phyloP scores from a whole-genome alignment of 2,797 vertebrate genomes.

The Bryconaethiops microstoma region DNA sequence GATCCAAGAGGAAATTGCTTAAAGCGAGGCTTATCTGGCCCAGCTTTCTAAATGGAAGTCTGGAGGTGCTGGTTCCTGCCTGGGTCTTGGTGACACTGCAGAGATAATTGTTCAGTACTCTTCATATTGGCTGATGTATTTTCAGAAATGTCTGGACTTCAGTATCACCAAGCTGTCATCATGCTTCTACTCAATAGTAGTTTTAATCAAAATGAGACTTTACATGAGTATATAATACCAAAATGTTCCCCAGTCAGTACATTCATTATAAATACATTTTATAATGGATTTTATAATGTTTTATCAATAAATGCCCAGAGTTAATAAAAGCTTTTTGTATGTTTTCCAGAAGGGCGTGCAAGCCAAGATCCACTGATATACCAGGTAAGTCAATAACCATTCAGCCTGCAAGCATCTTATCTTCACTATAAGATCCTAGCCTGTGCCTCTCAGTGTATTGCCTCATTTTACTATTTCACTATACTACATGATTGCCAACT shows the following conservation, averaged over 20 bases:
- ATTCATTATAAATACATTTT: slow-evolving; percentile 46
- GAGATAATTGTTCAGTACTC: background rate
- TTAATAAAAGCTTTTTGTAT: slow-evolving; percentile 55
- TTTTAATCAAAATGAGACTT: background rate
- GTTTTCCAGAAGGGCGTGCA: slow-evolving; percentile 58
- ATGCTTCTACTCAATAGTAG: background rate
- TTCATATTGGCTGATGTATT: background rate
- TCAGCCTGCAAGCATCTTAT: slow-evolving; percentile 22
- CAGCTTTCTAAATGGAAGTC: background rate
- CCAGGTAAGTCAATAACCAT: slow-evolving; percentile 60
- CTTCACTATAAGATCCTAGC: slow-evolving; percentile 14
- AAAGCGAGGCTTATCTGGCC: background rate
- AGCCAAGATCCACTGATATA: slow-evolving; percentile 59
- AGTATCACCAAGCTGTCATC: background rate
- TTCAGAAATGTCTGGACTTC: background rate
- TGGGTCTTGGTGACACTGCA: background rate
- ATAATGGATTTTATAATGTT: slow-evolving; percentile 30
- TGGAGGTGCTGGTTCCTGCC: background rate
- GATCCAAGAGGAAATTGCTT: no score
- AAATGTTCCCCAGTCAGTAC: no score
- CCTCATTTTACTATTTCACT: background rate
- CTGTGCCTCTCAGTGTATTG: background rate
- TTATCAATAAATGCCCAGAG: slow-evolving; percentile 27
- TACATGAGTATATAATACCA: background rate
- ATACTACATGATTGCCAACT: background rate